Evolutionary conservation across 1,140 invertebrate species (phyloP).

Genomic region (Heliconius hewitsoni): DNA sequence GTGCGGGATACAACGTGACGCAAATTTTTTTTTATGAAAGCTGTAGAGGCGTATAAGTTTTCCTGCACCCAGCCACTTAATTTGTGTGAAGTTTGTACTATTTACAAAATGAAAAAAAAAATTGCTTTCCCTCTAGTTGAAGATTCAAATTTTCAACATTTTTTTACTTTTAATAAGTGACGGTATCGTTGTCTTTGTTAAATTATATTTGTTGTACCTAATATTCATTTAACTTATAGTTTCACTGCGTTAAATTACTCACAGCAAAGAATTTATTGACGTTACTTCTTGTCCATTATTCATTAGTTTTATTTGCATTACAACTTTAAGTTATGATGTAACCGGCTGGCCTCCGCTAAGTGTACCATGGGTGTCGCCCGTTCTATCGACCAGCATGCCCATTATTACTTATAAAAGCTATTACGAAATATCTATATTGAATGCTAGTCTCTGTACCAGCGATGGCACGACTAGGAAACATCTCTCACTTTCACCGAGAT

Average conservation of each 20-base stretch:
- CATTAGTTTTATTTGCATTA: constrained; percentile 10
- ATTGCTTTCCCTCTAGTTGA: too few species aligned
- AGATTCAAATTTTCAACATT: neutral
- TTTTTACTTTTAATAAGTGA: neutral
- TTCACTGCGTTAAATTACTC: neutral
- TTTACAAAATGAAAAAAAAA: too few species aligned
- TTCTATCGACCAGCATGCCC: constrained; percentile 45
- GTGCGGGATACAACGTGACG: too few species aligned
- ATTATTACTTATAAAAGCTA: constrained; percentile 43
- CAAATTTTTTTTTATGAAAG: too few species aligned
- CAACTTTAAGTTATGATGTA: constrained; percentile 47
- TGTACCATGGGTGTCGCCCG: constrained; percentile 47
- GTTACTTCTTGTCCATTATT: constrained; percentile 7
- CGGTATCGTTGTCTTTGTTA: neutral
- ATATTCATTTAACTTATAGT: neutral
- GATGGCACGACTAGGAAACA: constrained; percentile 49
- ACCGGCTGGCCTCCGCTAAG: constrained; percentile 46
- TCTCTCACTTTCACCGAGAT: constrained; percentile 71
- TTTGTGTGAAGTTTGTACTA: too few species aligned
- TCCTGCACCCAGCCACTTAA: too few species aligned
- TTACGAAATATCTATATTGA: constrained; percentile 69
- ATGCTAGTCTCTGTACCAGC: constrained; percentile 40
- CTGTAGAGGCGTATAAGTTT: too few species aligned
- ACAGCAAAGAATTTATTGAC: constrained; percentile 5
- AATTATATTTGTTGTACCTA: neutral